Base-by-base conservation (phyloP, 2,888 invertebrate genomes). In the Pachymerium ferrugineum region DNA sequence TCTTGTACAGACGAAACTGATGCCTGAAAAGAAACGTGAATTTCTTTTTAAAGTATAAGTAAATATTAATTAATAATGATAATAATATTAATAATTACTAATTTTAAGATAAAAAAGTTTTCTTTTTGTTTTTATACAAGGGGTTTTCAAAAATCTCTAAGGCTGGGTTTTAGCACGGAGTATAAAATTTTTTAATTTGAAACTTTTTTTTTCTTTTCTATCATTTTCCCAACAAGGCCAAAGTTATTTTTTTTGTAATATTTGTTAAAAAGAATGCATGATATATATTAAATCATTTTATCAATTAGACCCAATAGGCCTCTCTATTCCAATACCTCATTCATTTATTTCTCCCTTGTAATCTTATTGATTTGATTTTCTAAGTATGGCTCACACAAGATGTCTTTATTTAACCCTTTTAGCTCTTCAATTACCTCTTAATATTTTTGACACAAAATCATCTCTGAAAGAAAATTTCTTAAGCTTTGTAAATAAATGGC, bases 21-120 rank as follows among this genome's bases (percentile, higher is more conserved):
- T 62, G 62, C 62, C 62, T 62, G 62, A 62, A 54, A n/a, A 62
- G 62, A 62, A 62, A 62, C 62, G 62, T 62, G 62, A 62, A 62
- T 62, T 25, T 22, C n/a, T n/a, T 54, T 54, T 54, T 54, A 16
- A 38, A 54, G 19, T 54, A 54, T 54, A 54, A 54, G 47, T 22
- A 54, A 54, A 54, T 10, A 62, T 25, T 62, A 62, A 62, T 62
- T 62, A 62, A 62, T 62, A 62, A 62, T 62, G 28, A 28, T 62
- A 62, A 62, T 62, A 62, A 62, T 62, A 62, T 28, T 62, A 62
- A 62, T 62, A 25, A 54, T 22, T 62, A 62, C 47, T 54, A 54
- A 54, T 25, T 62, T 62, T 25, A 62, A 62, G 28, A 62, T 62
- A 62, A 54, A 22, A 54, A 54, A 54, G 10, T 54, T 54, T 54